Conservation (phyloP, 1,140 invertebrate species). For the Rhagoletis pomonella region DNA sequence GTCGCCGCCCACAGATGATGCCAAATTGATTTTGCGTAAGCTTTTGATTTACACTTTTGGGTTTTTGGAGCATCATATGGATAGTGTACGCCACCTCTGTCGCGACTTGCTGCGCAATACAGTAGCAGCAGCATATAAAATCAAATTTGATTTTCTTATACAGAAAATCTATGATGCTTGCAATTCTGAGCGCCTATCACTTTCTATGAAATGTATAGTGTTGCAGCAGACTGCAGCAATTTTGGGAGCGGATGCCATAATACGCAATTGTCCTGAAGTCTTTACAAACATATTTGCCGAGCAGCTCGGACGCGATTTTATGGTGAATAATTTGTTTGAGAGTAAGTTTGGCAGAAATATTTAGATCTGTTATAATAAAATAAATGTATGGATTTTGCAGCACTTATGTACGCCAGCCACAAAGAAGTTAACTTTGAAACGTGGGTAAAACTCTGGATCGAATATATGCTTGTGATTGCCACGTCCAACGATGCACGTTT, state of each 20-base stretch:
- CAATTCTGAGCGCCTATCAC: conserved; percentile 53
- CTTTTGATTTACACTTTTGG: conserved; percentile 59
- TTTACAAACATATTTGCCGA: conserved; percentile 62
- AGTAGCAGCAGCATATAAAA: conserved; percentile 69
- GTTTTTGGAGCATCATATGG: conserved; percentile 77
- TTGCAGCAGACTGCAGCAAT: conserved; percentile 62
- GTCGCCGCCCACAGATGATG: conserved; percentile 53
- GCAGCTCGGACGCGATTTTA: conserved; percentile 64
- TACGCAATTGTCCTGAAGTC: conserved; percentile 62
- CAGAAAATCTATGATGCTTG: conserved; percentile 57
- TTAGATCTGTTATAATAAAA: neutral
- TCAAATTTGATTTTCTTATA: conserved; percentile 59
- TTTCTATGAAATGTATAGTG: conserved; percentile 61
- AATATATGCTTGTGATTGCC: conserved; percentile 56
- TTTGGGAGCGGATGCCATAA: conserved; percentile 59
- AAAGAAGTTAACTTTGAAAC: conserved; percentile 57
- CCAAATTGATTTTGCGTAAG: conserved; percentile 60
- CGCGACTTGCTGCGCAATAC: conserved; percentile 73
- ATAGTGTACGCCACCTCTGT: conserved; percentile 77
- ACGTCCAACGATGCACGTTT: conserved; percentile 55
- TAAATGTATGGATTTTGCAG: neutral
- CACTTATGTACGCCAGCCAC: conserved; percentile 48
- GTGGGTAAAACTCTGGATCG: conserved; percentile 64
- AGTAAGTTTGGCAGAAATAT: conserved; percentile 58
- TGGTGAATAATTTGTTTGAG: conserved; percentile 65